Base-by-base conservation (phyloP, 2,797 vertebrate genomes). In the Tachyglossus aculeatus region DNA sequence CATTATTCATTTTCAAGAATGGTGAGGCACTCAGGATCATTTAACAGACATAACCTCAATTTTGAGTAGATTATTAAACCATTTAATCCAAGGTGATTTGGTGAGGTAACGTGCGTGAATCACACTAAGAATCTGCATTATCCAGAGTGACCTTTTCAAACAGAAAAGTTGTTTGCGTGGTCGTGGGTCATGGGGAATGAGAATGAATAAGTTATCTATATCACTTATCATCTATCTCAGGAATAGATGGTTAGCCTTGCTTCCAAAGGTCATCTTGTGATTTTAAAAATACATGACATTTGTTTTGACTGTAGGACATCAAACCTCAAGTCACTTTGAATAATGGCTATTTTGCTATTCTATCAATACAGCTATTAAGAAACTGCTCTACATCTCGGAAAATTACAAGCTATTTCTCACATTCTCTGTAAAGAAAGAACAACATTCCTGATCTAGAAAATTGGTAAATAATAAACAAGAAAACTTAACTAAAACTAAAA, bases 281-380 rank as follows among this genome's bases (percentile, higher is more conserved):
- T 40, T 39, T 41, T 53, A 41, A 44, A 37, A 36, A 53, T 52
- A 44, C 53, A 44, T 47, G 27, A 47, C 45, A 54, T 61, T 70
- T 70, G 57, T 70, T 62, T 70, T 62, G 27, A 70, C 55, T 62
- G 62, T 53, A 70, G 47, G 29, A 62, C 40, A 47, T 7, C 24
- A 52, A n/a, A n/a, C n/a, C n/a, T n/a, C n/a, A n/a, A n/a, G n/a
- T n/a, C 29, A 21, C 33, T 33, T 27, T n/a, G 25, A 54, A 61
- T 39, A 40, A 43, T 32, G 53, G 27, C 32, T 47, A 40, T 32
- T n/a, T 5, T n/a, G n/a, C 38, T 21, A 38, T 27, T 55, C 40
- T 5, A 40, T 62, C 51, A 40, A 33, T 43, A 47, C 25, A 19
- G 21, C 31, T 18, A 24, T 21, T 39, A 62, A 40, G 27, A 22